phyloP scores from a whole-genome alignment of 2,113 vertebrate genomes.

The Aplodontia rufa region DNA sequence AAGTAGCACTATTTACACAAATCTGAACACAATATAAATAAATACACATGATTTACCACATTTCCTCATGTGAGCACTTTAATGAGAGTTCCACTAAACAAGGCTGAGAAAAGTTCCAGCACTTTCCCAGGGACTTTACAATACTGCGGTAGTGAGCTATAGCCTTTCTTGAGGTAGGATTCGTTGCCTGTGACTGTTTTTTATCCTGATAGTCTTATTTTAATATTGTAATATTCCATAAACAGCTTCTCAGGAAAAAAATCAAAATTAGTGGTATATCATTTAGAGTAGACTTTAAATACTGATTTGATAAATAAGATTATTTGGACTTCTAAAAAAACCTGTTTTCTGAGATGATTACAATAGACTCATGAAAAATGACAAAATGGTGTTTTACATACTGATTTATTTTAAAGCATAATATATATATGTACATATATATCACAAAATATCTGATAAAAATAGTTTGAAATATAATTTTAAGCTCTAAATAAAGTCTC shows the following conservation, averaged over 20 bases:
- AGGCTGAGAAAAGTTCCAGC: not conserved
- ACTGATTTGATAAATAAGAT: constrained; percentile 27
- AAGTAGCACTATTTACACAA: not conserved
- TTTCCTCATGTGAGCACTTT: not conserved
- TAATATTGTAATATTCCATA: not conserved
- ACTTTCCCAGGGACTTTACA: not conserved
- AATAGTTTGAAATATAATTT: constrained; percentile 46
- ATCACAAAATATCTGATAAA: constrained; percentile 35
- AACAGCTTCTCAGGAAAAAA: not conserved
- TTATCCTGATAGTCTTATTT: not conserved
- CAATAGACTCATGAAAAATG: constrained; percentile 46
- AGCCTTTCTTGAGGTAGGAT: not conserved
- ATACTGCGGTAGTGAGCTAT: fast-evolving
- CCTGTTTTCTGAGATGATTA: not conserved
- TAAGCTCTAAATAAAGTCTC: constrained; percentile 40
- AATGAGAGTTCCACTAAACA: not conserved
- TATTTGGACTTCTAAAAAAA: constrained; percentile 6
- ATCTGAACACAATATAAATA: not conserved
- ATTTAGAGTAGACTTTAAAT: constrained; percentile 17
- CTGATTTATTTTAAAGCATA: constrained; percentile 70
- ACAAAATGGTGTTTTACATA: constrained; percentile 41
- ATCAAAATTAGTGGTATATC: not conserved
- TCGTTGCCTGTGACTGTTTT: not conserved
- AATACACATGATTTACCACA: too few species aligned
- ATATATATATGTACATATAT: not conserved